These are phyloP conservation scores for Istiophorus platypterus DNA, from an alignment of 2,113 vertebrate species.

Conservation along the genomic window DNA sequence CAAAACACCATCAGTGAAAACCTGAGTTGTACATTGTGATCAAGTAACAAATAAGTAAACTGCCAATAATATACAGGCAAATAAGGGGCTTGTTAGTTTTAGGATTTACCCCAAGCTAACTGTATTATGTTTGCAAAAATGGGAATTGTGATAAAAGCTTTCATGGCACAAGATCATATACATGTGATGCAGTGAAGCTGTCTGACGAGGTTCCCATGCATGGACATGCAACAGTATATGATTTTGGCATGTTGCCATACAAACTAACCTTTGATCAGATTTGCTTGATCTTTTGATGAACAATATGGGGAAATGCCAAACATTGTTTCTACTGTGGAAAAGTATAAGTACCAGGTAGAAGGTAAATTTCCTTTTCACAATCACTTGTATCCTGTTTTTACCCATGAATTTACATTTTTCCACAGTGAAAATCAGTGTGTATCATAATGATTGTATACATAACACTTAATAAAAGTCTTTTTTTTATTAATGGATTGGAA, in stretches of 20 bases:
- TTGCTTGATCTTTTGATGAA: slow-evolving; percentile 38
- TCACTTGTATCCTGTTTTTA: slow-evolving; percentile 46
- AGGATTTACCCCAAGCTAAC: background rate
- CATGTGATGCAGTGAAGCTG: slow-evolving; percentile 13
- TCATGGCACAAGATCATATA: slow-evolving; percentile 28
- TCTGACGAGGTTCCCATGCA: slow-evolving; percentile 20
- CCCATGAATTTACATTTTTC: background rate
- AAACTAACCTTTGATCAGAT: slow-evolving; percentile 35
- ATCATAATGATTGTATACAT: background rate
- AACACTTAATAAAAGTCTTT: background rate
- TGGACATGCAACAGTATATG: background rate
- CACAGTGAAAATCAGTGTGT: slow-evolving; percentile 11
- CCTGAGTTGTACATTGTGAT: slow-evolving; percentile 50
- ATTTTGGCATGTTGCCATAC: slow-evolving; percentile 10
- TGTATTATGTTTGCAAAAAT: slow-evolving; percentile 11
- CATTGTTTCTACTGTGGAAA: slow-evolving; percentile 36
- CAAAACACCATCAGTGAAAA: slow-evolving; percentile 38
- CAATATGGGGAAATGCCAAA: slow-evolving; percentile 67
- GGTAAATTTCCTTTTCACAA: slow-evolving; percentile 46
- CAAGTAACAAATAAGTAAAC: slow-evolving; percentile 30
- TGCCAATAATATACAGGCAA: slow-evolving; percentile 41
- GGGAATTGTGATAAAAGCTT: background rate
- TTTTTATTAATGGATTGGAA: slow-evolving; percentile 12
- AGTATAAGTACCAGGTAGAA: slow-evolving; percentile 33
- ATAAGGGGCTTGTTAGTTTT: background rate